Evolutionary conservation across 2,888 invertebrate species (phyloP).

Genomic region (Malthinus seriepunctatus): DNA sequence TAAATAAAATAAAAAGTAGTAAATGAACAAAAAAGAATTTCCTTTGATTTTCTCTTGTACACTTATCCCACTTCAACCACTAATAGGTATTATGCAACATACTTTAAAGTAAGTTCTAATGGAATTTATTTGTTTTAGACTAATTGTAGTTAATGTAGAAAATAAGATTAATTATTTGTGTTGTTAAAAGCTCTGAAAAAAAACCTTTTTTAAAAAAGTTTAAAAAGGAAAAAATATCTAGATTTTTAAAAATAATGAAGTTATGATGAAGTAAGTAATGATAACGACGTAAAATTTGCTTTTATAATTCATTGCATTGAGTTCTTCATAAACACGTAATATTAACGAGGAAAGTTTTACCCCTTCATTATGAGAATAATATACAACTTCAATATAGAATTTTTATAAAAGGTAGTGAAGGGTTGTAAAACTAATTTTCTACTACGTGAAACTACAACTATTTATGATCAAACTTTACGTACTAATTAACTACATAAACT

Average conservation of each 20-base stretch:
- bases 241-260: no score
- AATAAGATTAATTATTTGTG: background rate
- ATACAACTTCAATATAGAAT: constrained; percentile 11
- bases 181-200: background rate
- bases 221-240: no score
- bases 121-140: constrained; percentile 2
- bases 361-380: constrained; percentile 7
- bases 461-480: no score
- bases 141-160: background rate
- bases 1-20: no score
- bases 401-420: constrained; percentile 2
- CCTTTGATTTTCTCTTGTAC: background rate
- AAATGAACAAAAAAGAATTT: no score
- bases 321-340: constrained; percentile 4
- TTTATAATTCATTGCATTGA: constrained; percentile 3
- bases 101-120: background rate
- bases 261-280: background rate
- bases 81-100: background rate
- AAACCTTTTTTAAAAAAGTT: background rate
- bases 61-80: background rate
- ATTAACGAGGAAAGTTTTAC: constrained; percentile 14
- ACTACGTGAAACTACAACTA: no score
- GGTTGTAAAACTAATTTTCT: background rate
- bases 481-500: no score
- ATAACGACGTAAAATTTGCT: constrained; percentile 8